Percentiles rank a stretch among this genome's conserved stretches.
These are phyloP conservation scores for Butorides virescens DNA, from an alignment of 2,113 vertebrate species.

Conservation along the genomic window DNA sequence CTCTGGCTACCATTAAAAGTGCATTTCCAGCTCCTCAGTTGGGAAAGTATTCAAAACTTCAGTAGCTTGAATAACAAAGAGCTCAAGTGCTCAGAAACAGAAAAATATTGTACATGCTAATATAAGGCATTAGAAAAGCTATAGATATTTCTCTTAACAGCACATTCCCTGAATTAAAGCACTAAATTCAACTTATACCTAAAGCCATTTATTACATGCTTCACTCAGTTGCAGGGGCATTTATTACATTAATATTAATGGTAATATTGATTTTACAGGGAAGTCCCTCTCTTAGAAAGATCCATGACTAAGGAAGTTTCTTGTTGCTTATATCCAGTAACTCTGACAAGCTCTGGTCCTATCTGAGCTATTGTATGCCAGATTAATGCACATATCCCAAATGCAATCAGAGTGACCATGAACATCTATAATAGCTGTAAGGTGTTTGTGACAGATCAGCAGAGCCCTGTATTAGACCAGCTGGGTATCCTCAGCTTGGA, in stretches of 20 bases:
- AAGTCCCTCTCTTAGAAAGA: neutral
- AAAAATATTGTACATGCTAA: neutral
- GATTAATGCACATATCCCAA: neutral
- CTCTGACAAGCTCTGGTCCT: neutral
- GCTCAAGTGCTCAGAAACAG: neutral
- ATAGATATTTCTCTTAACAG: neutral
- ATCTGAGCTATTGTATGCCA: neutral
- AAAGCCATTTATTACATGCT: neutral
- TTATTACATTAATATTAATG: neutral
- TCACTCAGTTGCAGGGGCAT: neutral
- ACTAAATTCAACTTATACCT: neutral
- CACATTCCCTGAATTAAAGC: neutral
- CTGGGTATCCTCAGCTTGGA: neutral
- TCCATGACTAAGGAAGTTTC: neutral
- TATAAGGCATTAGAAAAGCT: neutral
- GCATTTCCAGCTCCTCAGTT: neutral
- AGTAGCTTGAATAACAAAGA: neutral
- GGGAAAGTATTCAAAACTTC: conserved; percentile 4
- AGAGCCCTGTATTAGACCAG: neutral
- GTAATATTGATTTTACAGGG: neutral
- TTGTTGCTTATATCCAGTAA: neutral
- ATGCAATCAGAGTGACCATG: too few relatives aligned
- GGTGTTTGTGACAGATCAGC: neutral
- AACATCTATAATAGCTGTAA: neutral
- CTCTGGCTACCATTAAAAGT: conserved; percentile 6